Percentiles rank a stretch among this genome's conserved stretches.
phyloP scores from a whole-genome alignment of 2,797 vertebrate species.

The Heliangelus exortis region DNA sequence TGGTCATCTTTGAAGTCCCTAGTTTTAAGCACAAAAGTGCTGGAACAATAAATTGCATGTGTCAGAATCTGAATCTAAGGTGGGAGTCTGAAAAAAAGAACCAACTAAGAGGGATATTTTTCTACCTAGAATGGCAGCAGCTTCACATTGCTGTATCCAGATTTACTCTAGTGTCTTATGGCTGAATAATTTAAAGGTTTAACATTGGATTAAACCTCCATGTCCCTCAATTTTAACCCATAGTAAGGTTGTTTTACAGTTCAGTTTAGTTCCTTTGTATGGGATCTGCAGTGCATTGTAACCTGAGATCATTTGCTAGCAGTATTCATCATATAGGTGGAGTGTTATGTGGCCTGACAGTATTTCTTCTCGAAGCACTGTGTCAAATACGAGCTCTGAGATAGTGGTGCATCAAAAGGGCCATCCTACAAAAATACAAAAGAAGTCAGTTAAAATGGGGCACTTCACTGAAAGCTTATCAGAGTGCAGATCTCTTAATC shows the following conservation, averaged over 20 bases:
- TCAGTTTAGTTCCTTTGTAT: background rate
- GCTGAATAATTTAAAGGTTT: background rate
- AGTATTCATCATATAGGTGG: background rate
- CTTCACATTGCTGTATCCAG: background rate
- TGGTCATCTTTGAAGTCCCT: background rate
- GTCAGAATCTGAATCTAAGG: background rate
- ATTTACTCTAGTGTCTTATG: background rate
- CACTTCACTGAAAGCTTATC: background rate
- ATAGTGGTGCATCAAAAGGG: background rate
- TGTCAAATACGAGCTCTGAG: background rate
- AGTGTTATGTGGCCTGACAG: background rate
- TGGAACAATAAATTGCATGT: background rate
- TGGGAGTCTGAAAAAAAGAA: background rate
- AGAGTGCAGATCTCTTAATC: background rate
- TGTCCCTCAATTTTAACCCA: background rate
- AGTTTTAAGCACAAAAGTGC: background rate
- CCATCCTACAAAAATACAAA: background rate
- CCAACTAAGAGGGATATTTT: background rate
- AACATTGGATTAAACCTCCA: background rate
- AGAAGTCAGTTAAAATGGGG: background rate
- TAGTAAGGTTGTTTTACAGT: background rate
- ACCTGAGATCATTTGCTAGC: background rate
- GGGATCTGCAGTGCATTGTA: background rate
- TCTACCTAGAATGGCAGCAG: background rate
- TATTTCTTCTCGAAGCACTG: background rate